Conservation (phyloP, 2,797 vertebrate species). For the Poliocrania exsul region DNA sequence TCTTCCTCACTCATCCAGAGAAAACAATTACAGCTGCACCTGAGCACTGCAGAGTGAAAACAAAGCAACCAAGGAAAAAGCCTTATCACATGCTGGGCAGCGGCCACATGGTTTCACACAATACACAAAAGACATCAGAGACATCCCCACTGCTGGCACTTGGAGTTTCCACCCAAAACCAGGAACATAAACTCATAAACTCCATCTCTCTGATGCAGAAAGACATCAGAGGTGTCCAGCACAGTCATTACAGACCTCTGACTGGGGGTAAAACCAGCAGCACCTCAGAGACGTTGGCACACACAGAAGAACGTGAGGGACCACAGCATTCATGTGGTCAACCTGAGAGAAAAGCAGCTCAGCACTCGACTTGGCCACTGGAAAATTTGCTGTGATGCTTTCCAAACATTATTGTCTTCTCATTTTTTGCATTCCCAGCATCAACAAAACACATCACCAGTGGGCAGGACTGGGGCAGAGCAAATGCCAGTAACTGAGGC, state of each 20-base stretch:
- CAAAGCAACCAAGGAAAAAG: neutral
- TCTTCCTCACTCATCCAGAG: neutral
- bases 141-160: neutral
- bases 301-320: neutral
- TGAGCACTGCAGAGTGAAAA: neutral
- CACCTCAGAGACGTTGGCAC: neutral
- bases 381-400: neutral
- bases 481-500: neutral
- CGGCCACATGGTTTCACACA: neutral
- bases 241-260: rapidly evolving
- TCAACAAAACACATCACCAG: neutral
- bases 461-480: neutral
- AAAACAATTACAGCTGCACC: neutral
- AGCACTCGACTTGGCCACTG: neutral
- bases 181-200: neutral
- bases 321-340: rapidly evolving
- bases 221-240: rapidly evolving
- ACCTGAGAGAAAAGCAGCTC: neutral
- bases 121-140: neutral
- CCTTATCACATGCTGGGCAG: neutral
- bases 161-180: neutral
- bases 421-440: neutral
- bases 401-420: neutral
- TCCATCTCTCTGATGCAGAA: neutral
- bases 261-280: neutral